Percentiles rank a stretch among this genome's conserved stretches.
Evolutionary conservation across 2,888 invertebrate species (phyloP).

Genomic region (Phorcus lineatus): DNA sequence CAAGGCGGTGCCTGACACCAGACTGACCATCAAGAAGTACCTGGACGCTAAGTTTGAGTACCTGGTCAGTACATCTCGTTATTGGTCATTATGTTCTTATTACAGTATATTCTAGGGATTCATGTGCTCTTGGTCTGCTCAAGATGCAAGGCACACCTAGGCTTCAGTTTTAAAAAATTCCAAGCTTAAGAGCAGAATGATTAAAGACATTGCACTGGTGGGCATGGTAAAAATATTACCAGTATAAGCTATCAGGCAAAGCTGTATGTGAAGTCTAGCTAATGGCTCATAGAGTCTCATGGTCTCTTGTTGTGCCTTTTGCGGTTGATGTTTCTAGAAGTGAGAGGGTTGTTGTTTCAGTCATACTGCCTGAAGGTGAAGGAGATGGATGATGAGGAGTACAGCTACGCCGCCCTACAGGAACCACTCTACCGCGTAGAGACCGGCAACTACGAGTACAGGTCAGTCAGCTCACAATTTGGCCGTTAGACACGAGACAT

Average conservation of each 20-base stretch:
- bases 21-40: slow-evolving; percentile 97
- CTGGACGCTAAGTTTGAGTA: slow-evolving; percentile 99
- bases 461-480: slow-evolving; percentile 78
- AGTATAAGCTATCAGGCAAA: no score
- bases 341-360: no score
- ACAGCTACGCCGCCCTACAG: slow-evolving; percentile 88
- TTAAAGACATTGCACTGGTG: no score
- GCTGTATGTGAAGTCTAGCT: no score
- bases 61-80: slow-evolving; percentile 77
- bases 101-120: not conserved
- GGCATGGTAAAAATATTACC: no score
- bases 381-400: slow-evolving; percentile 99
- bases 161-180: no score
- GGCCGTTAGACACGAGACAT: not conserved
- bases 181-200: no score
- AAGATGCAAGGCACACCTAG: no score
- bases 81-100: not conserved
- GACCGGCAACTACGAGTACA: slow-evolving; percentile 99
- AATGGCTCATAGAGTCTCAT: no score
- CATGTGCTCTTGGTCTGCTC: no score
- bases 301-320: no score
- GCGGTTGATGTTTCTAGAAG: not conserved
- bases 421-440: slow-evolving; percentile 98
- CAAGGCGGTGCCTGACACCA: slow-evolving; percentile 97
- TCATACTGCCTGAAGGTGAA: slow-evolving; percentile 95